These are phyloP conservation scores for Thalpophila matura DNA, from an alignment of 2,888 invertebrate genomes.

Conservation along the genomic window DNA sequence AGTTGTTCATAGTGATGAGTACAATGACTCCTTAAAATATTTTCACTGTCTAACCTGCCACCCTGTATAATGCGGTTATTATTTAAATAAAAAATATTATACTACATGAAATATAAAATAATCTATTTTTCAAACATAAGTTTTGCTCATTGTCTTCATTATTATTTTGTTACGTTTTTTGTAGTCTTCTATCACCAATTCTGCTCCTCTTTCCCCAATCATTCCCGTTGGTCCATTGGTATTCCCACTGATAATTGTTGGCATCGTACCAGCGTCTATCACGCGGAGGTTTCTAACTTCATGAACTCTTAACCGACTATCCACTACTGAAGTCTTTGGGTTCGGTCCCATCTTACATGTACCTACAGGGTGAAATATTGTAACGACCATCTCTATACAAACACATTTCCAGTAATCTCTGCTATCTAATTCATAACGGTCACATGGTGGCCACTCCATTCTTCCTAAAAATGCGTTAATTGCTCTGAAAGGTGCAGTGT, in stretches of 20 bases:
- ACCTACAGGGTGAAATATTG: slow-evolving; percentile 93
- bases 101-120: too few relatives aligned
- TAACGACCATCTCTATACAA: slow-evolving; percentile 81
- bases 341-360: slow-evolving; percentile 91
- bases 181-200: slow-evolving; percentile 91
- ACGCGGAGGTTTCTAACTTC: slow-evolving; percentile 92
- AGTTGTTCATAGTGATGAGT: too few relatives aligned
- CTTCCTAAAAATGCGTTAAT: slow-evolving; percentile 63
- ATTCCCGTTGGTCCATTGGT: slow-evolving; percentile 95
- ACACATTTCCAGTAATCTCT: slow-evolving; percentile 75
- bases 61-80: too few relatives aligned
- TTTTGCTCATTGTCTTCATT: too few relatives aligned
- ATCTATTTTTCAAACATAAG: too few relatives aligned
- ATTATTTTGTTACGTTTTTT: slow-evolving; percentile 1
- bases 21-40: too few relatives aligned
- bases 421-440: slow-evolving; percentile 67
- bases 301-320: slow-evolving; percentile 92
- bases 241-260: slow-evolving; percentile 93
- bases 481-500: slow-evolving; percentile 34
- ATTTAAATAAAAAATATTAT: too few relatives aligned
- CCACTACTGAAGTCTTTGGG: slow-evolving; percentile 74
- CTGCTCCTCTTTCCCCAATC: slow-evolving; percentile 95
- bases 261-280: slow-evolving; percentile 95
- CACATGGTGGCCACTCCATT: slow-evolving; percentile 70
- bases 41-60: too few relatives aligned